phyloP scores from a whole-genome alignment of 2,888 invertebrate species.

The Melanophora roralis region DNA sequence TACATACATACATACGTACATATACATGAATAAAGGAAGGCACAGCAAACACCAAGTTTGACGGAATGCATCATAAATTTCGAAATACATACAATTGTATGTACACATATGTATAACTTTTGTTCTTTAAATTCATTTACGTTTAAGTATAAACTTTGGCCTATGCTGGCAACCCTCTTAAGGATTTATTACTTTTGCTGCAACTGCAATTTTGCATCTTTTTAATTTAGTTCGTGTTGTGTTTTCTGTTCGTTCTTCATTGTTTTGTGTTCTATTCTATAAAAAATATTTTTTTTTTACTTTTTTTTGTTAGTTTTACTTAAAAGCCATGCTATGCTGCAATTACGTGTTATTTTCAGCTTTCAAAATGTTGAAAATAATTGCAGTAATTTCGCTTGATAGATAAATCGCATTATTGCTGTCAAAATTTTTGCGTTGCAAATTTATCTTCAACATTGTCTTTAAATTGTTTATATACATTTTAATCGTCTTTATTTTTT shows the following conservation, averaged over 20 bases:
- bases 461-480: slow-evolving; percentile 16
- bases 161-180: slow-evolving; percentile 54
- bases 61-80: slow-evolving; percentile 56
- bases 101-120: slow-evolving; percentile 17
- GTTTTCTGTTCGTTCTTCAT: not conserved
- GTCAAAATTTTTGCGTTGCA: slow-evolving; percentile 51
- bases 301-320: slow-evolving; percentile 1
- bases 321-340: slow-evolving; percentile 51
- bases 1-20: too few species aligned
- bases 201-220: slow-evolving; percentile 56
- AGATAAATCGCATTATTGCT: slow-evolving; percentile 66
- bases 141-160: slow-evolving; percentile 23
- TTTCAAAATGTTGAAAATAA: slow-evolving; percentile 61
- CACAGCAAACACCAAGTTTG: slow-evolving; percentile 39
- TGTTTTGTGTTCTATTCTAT: slow-evolving; percentile 28
- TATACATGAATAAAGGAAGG: slow-evolving; percentile 5
- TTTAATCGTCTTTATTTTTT: not conserved
- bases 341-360: slow-evolving; percentile 49
- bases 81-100: slow-evolving; percentile 19
- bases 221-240: slow-evolving; percentile 43
- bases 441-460: slow-evolving; percentile 52
- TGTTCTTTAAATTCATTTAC: not conserved
- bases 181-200: slow-evolving; percentile 57
- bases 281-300: not conserved
- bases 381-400: slow-evolving; percentile 65